Evolutionary conservation across 2,888 invertebrate species (phyloP).

Genomic region (Scaptomyza tumidula): DNA sequence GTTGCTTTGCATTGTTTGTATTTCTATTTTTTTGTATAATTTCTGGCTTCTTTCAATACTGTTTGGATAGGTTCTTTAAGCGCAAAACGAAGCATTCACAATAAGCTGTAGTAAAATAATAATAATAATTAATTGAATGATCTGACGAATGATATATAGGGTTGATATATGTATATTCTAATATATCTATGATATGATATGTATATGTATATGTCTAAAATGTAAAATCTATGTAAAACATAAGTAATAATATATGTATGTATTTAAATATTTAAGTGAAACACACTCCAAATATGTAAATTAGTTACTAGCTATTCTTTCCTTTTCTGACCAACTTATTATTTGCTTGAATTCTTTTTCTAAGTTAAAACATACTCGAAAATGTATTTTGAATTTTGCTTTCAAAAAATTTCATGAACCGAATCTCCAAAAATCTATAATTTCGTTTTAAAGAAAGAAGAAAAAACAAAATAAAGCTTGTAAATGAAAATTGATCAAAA

Average conservation of each 20-base stretch:
- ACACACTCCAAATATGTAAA: constrained; percentile 81
- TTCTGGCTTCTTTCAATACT: constrained; percentile 32
- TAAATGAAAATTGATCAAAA: constrained; percentile 61
- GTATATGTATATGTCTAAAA: constrained; percentile 66
- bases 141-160: constrained; percentile 34
- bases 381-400: constrained; percentile 23
- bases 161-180: constrained; percentile 20
- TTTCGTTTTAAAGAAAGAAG: constrained; percentile 45
- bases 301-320: constrained; percentile 49
- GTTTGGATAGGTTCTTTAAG: constrained; percentile 48
- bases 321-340: constrained; percentile 41
- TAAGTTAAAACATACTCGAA: constrained; percentile 27
- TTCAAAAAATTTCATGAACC: constrained; percentile 3
- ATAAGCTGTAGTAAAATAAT: constrained; percentile 60
- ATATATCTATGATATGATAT: constrained; percentile 60
- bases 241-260: constrained; percentile 62
- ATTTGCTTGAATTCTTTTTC: constrained; percentile 50
- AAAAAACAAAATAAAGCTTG: constrained; percentile 72
- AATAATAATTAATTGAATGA: constrained; percentile 41
- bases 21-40: constrained; percentile 27
- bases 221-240: constrained; percentile 74
- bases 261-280: constrained; percentile 58
- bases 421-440: constrained; percentile 24
- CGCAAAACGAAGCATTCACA: constrained; percentile 43
- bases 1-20: constrained; percentile 53